Evolutionary conservation across 2,113 vertebrate species (phyloP).

Genomic region (Lycaon pictus): DNA sequence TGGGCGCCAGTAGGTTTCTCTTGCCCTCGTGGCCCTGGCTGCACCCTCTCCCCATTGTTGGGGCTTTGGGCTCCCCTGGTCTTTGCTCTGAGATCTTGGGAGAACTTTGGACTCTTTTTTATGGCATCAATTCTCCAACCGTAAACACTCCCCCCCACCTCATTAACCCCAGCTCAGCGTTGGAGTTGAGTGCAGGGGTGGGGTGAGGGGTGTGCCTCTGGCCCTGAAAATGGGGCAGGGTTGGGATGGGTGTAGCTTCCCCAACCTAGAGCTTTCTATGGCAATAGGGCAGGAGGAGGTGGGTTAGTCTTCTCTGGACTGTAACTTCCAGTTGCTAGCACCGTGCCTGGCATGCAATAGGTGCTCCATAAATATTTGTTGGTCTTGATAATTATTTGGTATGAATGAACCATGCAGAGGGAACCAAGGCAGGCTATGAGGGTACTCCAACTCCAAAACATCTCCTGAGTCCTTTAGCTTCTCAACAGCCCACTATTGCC

Average conservation of each 20-base stretch:
- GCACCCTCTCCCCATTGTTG: not conserved
- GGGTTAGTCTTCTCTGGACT: not conserved
- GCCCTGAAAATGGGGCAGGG: not conserved
- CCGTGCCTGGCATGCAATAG: not conserved
- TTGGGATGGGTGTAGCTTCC: not conserved
- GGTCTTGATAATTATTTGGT: not conserved
- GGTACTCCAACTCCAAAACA: not conserved
- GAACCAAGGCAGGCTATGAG: not conserved
- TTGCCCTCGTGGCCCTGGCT: not conserved
- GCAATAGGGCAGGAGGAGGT: not conserved
- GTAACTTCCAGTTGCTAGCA: not conserved
- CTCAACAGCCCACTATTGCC: not conserved
- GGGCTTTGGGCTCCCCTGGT: slow-evolving; percentile 25
- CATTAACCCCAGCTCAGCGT: not conserved
- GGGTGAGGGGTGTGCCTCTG: slow-evolving; percentile 9
- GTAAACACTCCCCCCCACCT: slow-evolving; percentile 53
- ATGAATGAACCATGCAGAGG: not conserved
- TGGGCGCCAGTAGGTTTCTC: not conserved
- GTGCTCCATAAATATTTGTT: not conserved
- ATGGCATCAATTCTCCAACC: slow-evolving; percentile 73
- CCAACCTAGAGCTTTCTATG: not conserved
- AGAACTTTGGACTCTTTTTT: slow-evolving; percentile 80
- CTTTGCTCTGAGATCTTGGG: slow-evolving; percentile 55
- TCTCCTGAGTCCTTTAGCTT: not conserved
- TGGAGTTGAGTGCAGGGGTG: slow-evolving; percentile 21